Evolutionary conservation across 2,888 invertebrate genomes (phyloP).

Genomic region (Laspeyria flexula): DNA sequence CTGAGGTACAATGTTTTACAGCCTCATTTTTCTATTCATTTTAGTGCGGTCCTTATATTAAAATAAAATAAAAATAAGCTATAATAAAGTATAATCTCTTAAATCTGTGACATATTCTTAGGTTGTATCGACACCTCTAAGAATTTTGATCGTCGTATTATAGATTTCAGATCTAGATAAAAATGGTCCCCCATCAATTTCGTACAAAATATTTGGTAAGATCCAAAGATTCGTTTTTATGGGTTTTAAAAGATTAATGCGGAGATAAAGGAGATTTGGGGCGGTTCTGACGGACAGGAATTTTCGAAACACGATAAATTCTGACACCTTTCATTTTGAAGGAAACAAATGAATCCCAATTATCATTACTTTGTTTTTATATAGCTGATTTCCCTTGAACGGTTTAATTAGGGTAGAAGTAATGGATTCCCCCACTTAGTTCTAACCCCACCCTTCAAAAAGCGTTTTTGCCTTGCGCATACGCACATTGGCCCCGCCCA

Average conservation of each 20-base stretch:
- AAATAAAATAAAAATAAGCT: constrained; percentile 49
- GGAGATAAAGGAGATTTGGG: constrained; percentile 80
- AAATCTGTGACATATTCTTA: constrained; percentile 66
- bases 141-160: constrained; percentile 79
- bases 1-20: constrained; percentile 24
- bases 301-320: constrained; percentile 75
- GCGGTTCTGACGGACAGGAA: constrained; percentile 63
- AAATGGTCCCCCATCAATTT: constrained; percentile 80
- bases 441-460: constrained; percentile 44
- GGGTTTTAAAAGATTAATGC: constrained; percentile 80
- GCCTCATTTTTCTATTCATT: constrained; percentile 13
- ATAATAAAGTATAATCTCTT: constrained; percentile 56
- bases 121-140: constrained; percentile 84
- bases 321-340: constrained; percentile 63
- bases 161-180: constrained; percentile 76
- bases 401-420: constrained; percentile 43
- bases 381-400: constrained; percentile 28
- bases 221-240: constrained; percentile 82
- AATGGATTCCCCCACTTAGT: constrained; percentile 39
- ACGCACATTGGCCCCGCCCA: constrained; percentile 70
- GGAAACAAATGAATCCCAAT: constrained; percentile 37
- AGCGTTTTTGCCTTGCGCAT: constrained; percentile 51
- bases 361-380: constrained; percentile 31
- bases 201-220: constrained; percentile 81
- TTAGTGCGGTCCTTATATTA: constrained; percentile 20